Percentiles rank a stretch among this genome's conserved stretches.
Evolutionary conservation across 2,888 invertebrate genomes (phyloP).

Genomic region (Vanessa cardui): DNA sequence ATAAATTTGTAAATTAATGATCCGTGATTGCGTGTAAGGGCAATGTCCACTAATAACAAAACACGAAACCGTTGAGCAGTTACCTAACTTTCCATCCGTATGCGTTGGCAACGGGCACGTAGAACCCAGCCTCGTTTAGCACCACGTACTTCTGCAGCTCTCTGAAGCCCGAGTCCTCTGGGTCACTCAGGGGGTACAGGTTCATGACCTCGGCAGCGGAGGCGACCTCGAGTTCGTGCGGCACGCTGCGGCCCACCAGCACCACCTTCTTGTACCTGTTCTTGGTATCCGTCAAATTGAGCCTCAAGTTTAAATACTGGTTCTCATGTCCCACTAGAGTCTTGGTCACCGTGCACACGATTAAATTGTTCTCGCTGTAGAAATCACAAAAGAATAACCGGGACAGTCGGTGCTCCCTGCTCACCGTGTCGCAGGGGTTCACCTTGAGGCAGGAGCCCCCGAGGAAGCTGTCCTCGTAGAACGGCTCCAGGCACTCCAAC

Average conservation of each 20-base stretch:
- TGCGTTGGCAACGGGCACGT: conserved; percentile 66
- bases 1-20: too few relatives aligned
- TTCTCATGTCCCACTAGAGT: conserved; percentile 41
- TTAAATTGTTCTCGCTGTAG: conserved; percentile 48
- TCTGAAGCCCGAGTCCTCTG: conserved; percentile 40
- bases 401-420: conserved; percentile 48
- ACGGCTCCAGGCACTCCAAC: conserved; percentile 60
- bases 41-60: background rate
- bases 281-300: conserved; percentile 46
- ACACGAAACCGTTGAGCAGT: conserved; percentile 23
- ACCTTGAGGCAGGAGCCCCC: conserved; percentile 81
- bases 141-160: conserved; percentile 61
- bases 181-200: conserved; percentile 46
- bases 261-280: conserved; percentile 43
- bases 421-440: conserved; percentile 57
- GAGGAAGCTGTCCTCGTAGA: conserved; percentile 70
- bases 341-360: conserved; percentile 71
- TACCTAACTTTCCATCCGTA: conserved; percentile 71
- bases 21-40: too few relatives aligned
- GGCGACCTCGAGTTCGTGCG: conserved; percentile 18
- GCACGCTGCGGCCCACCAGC: conserved; percentile 51
- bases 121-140: conserved; percentile 62
- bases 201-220: conserved; percentile 31
- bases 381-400: conserved; percentile 71
- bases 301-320: conserved; percentile 58